Evolutionary conservation across 2,113 vertebrate species (phyloP).

Genomic region (Peromyscus californicus): DNA sequence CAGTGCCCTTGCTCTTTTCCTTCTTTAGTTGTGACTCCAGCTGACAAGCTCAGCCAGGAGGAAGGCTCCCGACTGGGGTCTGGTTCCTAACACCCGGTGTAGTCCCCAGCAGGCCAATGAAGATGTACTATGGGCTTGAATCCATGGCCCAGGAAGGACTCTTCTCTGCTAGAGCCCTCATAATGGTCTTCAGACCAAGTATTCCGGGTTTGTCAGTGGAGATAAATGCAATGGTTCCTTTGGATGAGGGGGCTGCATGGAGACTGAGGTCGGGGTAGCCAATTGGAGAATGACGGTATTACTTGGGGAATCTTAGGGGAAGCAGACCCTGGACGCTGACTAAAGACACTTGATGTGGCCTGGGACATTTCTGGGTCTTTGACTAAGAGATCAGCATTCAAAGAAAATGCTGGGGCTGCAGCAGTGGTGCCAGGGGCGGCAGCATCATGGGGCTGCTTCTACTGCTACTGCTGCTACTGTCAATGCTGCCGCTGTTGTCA

Average conservation of each 20-base stretch:
- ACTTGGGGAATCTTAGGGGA: background rate
- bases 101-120: background rate
- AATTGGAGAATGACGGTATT: background rate
- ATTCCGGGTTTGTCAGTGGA: background rate
- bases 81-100: background rate
- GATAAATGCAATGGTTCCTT: background rate
- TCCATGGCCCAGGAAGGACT: background rate
- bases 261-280: background rate
- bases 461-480: too few species aligned
- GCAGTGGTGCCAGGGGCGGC: too few species aligned
- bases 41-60: background rate
- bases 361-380: background rate
- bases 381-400: background rate
- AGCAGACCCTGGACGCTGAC: background rate
- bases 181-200: background rate
- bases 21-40: background rate
- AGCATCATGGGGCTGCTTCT: too few species aligned
- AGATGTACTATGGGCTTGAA: background rate
- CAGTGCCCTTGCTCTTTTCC: background rate
- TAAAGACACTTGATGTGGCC: background rate
- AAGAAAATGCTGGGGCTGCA: background rate
- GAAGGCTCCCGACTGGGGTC: background rate
- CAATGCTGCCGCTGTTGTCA: rapidly evolving
- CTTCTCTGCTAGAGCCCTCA: background rate
- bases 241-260: background rate